Conservation (phyloP, 1,140 invertebrate species). For the Zelostemma sp. region DNA sequence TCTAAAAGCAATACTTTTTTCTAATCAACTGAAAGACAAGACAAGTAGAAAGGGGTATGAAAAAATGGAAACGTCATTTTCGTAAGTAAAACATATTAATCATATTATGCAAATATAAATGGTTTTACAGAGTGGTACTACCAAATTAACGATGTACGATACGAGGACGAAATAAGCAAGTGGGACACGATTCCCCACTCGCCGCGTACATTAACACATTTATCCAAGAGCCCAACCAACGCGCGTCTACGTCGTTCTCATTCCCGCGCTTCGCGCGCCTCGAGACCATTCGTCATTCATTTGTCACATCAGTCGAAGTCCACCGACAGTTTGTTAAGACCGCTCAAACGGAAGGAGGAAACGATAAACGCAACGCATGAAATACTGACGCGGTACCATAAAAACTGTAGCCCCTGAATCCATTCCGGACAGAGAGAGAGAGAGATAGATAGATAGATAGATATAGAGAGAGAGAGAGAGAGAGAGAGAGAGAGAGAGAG, state of each 20-base stretch:
- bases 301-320: constrained; percentile 28
- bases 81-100: constrained; percentile 70
- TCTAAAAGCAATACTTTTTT: too few relatives aligned
- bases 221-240: constrained; percentile 24
- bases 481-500: too few relatives aligned
- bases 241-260: constrained; percentile 33
- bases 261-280: constrained; percentile 17
- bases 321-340: constrained; percentile 42
- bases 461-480: too few relatives aligned
- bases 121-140: constrained; percentile 67
- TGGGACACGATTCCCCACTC: constrained; percentile 21
- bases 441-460: too few relatives aligned
- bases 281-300: background rate
- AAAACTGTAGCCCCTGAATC: background rate
- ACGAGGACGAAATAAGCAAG: constrained; percentile 60
- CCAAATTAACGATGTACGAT: constrained; percentile 66
- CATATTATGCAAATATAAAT: constrained; percentile 70
- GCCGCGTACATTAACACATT: constrained; percentile 41
- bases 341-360: constrained; percentile 43
- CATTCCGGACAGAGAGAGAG: constrained; percentile 1
- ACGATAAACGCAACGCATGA: constrained; percentile 27
- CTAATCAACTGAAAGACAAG: too few relatives aligned
- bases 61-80: constrained; percentile 12
- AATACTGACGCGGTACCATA: constrained; percentile 2
- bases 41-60: background rate